These are phyloP conservation scores for Atrina japonica DNA, from an alignment of 2,888 invertebrate genomes.

Conservation along the genomic window DNA sequence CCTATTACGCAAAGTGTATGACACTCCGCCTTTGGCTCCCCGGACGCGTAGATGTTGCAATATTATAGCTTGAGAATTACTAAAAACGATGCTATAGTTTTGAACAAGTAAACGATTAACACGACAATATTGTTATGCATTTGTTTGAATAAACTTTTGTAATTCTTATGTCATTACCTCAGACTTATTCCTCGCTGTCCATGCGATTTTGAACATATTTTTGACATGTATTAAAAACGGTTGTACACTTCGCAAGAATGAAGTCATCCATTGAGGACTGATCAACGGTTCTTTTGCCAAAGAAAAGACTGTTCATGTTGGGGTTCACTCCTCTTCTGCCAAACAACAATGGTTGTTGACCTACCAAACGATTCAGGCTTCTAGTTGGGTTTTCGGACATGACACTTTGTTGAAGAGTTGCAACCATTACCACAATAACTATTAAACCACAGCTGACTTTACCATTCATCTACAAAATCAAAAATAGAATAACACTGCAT, in stretches of 20 bases:
- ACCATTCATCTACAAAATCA: no score
- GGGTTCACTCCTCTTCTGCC: constrained; percentile 71
- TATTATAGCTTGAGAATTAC: no score
- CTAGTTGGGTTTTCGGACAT: constrained; percentile 32
- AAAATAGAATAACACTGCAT: no score
- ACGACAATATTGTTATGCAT: no score
- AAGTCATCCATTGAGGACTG: constrained; percentile 26
- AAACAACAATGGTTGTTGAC: constrained; percentile 65
- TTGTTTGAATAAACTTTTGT: no score
- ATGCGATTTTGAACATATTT: constrained; percentile 17
- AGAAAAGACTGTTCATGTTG: constrained; percentile 73
- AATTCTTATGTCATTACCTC: no score
- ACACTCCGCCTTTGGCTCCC: no score
- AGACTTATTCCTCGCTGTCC: constrained; percentile 1
- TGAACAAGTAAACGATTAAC: no score
- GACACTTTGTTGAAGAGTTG: not conserved
- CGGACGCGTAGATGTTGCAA: no score
- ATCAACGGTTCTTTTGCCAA: constrained; percentile 65
- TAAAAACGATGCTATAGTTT: no score
- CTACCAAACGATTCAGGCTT: constrained; percentile 51
- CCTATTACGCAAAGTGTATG: no score
- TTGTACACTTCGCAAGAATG: constrained; percentile 17
- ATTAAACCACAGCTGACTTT: no score
- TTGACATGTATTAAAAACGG: constrained; percentile 15
- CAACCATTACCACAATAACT: not conserved